Evolutionary conservation across 1,140 invertebrate species (phyloP).

Genomic region (Tetragonula clypearis): DNA sequence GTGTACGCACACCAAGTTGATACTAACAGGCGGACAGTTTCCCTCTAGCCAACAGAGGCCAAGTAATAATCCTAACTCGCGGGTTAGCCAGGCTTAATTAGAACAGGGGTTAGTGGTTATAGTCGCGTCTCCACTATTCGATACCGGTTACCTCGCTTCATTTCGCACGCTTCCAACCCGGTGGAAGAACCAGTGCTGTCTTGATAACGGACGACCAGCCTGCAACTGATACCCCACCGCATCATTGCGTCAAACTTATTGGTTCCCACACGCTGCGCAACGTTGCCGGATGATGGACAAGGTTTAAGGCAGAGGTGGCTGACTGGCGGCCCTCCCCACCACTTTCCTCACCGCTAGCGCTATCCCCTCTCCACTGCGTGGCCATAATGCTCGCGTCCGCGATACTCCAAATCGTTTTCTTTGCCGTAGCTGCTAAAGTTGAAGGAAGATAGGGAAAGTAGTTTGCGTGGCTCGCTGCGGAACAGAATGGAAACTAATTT

Average conservation of each 20-base stretch:
- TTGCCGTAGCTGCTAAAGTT: too few relatives aligned
- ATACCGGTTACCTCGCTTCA: conserved; percentile 62
- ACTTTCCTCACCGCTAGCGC: too few relatives aligned
- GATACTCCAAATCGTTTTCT: too few relatives aligned
- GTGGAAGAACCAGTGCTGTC: background rate
- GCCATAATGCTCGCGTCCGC: too few relatives aligned
- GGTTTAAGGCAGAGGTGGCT: background rate
- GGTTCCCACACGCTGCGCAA: background rate
- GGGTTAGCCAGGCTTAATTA: conserved; percentile 79
- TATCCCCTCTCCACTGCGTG: too few relatives aligned
- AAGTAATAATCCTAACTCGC: conserved; percentile 81
- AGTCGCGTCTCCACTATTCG: conserved; percentile 73
- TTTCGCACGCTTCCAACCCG: conserved; percentile 36
- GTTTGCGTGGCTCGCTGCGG: too few relatives aligned
- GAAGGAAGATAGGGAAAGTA: too few relatives aligned
- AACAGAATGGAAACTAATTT: too few relatives aligned
- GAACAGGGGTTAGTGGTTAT: conserved; percentile 75
- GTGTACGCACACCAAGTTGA: background rate
- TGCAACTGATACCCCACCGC: conserved; percentile 5
- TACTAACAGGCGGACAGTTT: background rate
- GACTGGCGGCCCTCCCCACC: too few relatives aligned
- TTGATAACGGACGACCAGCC: conserved; percentile 32
- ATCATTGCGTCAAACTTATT: conserved; percentile 7
- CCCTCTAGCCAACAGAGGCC: conserved; percentile 60
- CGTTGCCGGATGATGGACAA: conserved; percentile 20